Percentiles rank a stretch among this genome's conserved stretches.
Evolutionary conservation across 2,113 vertebrate species (phyloP).

Genomic region (Anser cygnoides): DNA sequence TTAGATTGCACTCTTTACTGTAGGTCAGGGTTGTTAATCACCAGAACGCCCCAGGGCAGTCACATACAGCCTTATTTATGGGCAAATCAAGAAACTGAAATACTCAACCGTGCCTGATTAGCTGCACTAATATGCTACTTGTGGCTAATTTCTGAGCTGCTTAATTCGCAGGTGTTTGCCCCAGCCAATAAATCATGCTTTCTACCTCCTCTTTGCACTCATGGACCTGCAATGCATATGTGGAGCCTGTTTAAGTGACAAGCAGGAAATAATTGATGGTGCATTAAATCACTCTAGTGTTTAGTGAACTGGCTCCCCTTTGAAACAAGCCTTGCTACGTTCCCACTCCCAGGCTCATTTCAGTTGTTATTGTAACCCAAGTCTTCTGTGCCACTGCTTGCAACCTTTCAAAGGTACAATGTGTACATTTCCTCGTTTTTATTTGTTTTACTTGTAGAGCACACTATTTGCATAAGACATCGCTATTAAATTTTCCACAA

Average conservation of each 20-base stretch:
- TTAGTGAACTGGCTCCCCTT: conserved; percentile 80
- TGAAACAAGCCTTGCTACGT: conserved; percentile 66
- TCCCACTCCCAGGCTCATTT: conserved; percentile 79
- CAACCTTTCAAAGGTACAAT: conserved; percentile 80
- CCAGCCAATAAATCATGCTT: conserved; percentile 86
- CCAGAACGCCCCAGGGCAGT: conserved; percentile 83
- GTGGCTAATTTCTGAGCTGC: conserved; percentile 95
- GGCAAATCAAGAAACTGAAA: conserved; percentile 91
- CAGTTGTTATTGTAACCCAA: conserved; percentile 88
- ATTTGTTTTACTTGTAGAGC: conserved; percentile 76
- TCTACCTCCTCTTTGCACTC: conserved; percentile 71
- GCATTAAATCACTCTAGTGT: conserved; percentile 82
- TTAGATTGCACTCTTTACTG: conserved; percentile 82
- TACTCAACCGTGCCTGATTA: conserved; percentile 95
- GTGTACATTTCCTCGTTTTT: conserved; percentile 75
- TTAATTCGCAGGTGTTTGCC: conserved; percentile 95
- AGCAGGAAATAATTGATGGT: conserved; percentile 88
- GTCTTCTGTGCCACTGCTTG: conserved; percentile 74
- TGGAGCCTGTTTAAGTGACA: conserved; percentile 90
- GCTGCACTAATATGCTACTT: conserved; percentile 98
- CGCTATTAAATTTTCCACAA: conserved; percentile 68
- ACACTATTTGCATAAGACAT: conserved; percentile 70
- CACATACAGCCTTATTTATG: conserved; percentile 91
- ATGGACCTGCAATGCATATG: conserved; percentile 85
- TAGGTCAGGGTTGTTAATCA: conserved; percentile 95